phyloP scores from a whole-genome alignment of 2,888 invertebrate genomes.

The Hemistola chrysoprasaria region DNA sequence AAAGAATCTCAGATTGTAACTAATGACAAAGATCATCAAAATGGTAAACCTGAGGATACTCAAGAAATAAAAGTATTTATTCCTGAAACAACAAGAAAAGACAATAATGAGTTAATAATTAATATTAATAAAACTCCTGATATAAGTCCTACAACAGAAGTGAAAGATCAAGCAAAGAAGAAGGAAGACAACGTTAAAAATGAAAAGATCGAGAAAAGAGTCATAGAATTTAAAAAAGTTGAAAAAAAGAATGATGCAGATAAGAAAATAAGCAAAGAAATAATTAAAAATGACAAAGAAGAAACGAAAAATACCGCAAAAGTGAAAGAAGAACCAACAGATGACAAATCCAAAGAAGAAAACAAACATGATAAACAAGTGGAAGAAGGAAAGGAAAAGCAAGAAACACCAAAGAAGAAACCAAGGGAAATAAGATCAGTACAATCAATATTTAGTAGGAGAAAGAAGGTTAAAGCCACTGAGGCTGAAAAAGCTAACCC shows the following conservation, averaged over 20 bases:
- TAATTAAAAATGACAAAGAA: constrained; percentile 3
- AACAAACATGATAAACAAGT: constrained; percentile 6
- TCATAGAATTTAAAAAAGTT: background rate
- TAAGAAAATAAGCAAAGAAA: too few relatives aligned
- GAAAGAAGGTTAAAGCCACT: constrained; percentile 1
- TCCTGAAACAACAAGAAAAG: constrained; percentile 8
- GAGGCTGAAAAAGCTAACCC: constrained; percentile 6
- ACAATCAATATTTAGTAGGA: too few relatives aligned
- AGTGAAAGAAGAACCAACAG: background rate
- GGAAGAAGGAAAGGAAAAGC: background rate
- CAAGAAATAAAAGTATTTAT: constrained; percentile 11
- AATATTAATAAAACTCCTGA: background rate
- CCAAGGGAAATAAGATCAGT: constrained; percentile 5
- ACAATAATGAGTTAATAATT: constrained; percentile 1
- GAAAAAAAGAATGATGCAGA: constrained; percentile 1
- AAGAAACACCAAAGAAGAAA: constrained; percentile 14
- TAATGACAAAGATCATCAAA: background rate
- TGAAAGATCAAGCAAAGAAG: background rate
- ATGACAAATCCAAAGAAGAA: background rate
- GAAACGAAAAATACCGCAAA: constrained; percentile 12
- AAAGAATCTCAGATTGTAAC: constrained; percentile 18
- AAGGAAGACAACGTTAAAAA: background rate
- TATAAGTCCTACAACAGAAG: background rate
- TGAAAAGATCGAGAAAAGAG: background rate
- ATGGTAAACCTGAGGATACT: constrained; percentile 4